Conservation (phyloP, 2,113 vertebrate species). For the Dolichotis patagonum region DNA sequence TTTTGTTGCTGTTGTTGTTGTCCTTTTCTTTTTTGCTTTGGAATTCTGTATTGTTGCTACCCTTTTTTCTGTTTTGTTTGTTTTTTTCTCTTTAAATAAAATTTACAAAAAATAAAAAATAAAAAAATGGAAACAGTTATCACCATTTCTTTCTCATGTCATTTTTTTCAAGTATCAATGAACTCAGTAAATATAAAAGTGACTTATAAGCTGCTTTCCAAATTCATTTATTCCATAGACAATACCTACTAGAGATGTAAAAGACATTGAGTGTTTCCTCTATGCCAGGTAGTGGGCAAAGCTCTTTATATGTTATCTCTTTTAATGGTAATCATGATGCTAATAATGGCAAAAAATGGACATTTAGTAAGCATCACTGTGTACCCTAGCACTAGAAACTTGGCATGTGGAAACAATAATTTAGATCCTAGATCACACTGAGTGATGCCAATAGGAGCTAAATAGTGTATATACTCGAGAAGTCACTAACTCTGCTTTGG, state of each 20-base stretch:
- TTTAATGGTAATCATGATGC: constrained; percentile 23
- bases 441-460: not conserved
- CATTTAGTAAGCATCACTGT: constrained; percentile 15
- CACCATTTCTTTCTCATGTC: not conserved
- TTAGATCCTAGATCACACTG: not conserved
- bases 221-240: constrained; percentile 36
- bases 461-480: not conserved
- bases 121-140: not conserved
- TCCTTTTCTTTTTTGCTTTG: too few species aligned
- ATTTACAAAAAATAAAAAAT: too few species aligned
- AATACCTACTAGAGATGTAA: not conserved
- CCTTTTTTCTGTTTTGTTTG: too few species aligned
- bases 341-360: constrained; percentile 28
- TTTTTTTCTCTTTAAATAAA: too few species aligned
- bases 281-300: not conserved
- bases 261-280: not conserved
- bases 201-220: not conserved
- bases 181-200: not conserved
- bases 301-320: not conserved
- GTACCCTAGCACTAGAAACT: not conserved
- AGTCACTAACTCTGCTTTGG: not conserved
- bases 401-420: not conserved
- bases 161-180: constrained; percentile 44
- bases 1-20: too few species aligned
- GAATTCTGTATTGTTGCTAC: too few species aligned